phyloP scores from a whole-genome alignment of 2,888 invertebrate genomes.

The Yponomeuta plumbellus region DNA sequence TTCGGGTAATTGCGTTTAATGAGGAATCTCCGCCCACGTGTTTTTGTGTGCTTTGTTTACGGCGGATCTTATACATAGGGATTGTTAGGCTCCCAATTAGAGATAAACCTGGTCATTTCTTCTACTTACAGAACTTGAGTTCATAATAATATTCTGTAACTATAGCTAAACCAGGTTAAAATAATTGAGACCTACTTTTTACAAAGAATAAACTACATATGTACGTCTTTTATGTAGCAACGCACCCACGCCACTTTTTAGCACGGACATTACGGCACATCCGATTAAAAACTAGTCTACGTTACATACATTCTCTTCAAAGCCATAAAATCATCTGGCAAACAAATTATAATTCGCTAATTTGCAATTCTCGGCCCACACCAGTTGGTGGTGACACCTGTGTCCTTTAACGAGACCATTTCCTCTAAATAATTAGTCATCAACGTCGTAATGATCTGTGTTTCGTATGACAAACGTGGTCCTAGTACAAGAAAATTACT shows the following conservation, averaged over 20 bases:
- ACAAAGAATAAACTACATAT: no score
- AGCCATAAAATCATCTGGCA: neutral
- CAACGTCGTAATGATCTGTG: slow-evolving; percentile 36
- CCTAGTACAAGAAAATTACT: slow-evolving; percentile 11
- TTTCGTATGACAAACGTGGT: slow-evolving; percentile 42
- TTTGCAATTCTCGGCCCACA: slow-evolving; percentile 5
- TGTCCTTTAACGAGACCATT: slow-evolving; percentile 49
- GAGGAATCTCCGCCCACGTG: slow-evolving; percentile 61
- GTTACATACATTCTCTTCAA: neutral
- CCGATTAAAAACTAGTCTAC: neutral
- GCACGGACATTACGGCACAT: neutral
- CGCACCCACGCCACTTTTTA: neutral
- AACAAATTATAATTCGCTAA: neutral
- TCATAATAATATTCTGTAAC: no score
- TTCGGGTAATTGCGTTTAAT: slow-evolving; percentile 65
- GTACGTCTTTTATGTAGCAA: neutral
- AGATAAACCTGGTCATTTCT: neutral
- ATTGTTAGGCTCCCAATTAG: neutral
- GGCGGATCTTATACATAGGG: slow-evolving; percentile 2
- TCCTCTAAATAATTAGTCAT: slow-evolving; percentile 51
- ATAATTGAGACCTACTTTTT: no score
- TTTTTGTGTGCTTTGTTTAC: slow-evolving; percentile 53
- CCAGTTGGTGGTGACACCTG: slow-evolving; percentile 36
- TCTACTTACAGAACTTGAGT: no score
- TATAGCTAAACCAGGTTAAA: no score